phyloP scores from a whole-genome alignment of 2,888 invertebrate genomes.

The Microplitis manilae region DNA sequence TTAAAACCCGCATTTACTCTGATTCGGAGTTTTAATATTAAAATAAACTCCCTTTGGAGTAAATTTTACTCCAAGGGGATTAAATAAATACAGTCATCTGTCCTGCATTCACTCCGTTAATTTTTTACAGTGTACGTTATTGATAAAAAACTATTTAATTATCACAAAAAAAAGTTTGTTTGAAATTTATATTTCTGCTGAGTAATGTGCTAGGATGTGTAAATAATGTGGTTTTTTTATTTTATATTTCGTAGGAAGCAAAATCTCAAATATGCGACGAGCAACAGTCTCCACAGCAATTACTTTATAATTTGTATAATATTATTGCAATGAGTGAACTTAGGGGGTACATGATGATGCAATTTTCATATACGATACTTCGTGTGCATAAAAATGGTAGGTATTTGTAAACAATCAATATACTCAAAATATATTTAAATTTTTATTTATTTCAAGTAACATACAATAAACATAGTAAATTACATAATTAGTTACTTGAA shows the following conservation, averaged over 20 bases:
- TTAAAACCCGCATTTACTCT: no score
- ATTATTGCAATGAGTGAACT: conserved; percentile 87
- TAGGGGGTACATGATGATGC: conserved; percentile 91
- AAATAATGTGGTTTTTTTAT: conserved; percentile 27
- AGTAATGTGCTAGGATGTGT: neutral
- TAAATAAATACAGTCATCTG: no score
- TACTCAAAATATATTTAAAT: neutral
- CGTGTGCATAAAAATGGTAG: conserved; percentile 84
- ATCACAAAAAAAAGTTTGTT: no score
- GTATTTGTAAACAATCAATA: conserved; percentile 32
- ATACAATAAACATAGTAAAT: no score
- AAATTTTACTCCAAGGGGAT: no score
- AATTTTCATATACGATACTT: conserved; percentile 90
- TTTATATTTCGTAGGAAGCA: conserved; percentile 76
- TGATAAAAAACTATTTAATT: no score
- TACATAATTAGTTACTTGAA: no score
- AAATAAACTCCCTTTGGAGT: no score
- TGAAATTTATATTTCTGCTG: no score
- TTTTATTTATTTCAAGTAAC: neutral
- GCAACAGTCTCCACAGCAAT: conserved; percentile 86
- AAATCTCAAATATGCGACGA: conserved; percentile 80
- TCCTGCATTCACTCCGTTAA: no score
- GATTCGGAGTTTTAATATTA: no score
- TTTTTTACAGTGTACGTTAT: no score
- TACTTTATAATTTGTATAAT: conserved; percentile 86